These are phyloP conservation scores for Pegoplata infirma DNA, from an alignment of 2,888 invertebrate species.

Conservation along the genomic window DNA sequence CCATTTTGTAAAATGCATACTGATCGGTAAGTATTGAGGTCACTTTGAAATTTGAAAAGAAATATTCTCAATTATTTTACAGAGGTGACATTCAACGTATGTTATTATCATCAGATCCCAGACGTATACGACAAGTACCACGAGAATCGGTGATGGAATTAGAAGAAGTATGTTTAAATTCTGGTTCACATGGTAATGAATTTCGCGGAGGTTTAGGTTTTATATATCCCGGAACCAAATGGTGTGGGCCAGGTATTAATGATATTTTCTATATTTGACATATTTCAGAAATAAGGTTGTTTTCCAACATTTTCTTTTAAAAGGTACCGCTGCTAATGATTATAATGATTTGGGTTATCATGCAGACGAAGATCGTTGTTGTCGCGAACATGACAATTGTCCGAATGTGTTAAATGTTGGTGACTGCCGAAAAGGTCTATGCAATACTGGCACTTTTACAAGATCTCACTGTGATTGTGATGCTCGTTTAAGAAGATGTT, in stretches of 20 bases:
- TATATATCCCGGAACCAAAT: constrained; percentile 85
- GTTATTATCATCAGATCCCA: constrained; percentile 81
- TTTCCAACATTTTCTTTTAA: background rate
- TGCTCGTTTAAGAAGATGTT: constrained; percentile 83
- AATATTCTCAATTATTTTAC: background rate
- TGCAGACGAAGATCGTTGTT: constrained; percentile 84
- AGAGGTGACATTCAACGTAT: constrained; percentile 82
- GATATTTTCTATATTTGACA: background rate
- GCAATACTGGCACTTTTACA: constrained; percentile 84
- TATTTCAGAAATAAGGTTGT: no score
- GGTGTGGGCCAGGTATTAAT: constrained; percentile 84
- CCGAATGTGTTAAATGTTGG: constrained; percentile 81
- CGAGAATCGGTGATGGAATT: constrained; percentile 81
- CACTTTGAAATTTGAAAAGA: background rate
- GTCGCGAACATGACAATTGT: constrained; percentile 86
- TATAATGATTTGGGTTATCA: constrained; percentile 84
- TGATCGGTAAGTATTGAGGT: constrained; percentile 79
- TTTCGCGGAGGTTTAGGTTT: constrained; percentile 79
- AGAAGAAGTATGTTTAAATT: constrained; percentile 80
- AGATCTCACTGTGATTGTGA: constrained; percentile 88
- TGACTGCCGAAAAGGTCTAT: constrained; percentile 82
- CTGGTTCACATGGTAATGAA: constrained; percentile 74
- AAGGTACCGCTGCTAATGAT: constrained; percentile 81
- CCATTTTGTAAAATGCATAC: constrained; percentile 82
- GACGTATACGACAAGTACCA: constrained; percentile 81